Percentiles rank a stretch among this genome's conserved stretches.
Conservation (phyloP, 1,140 invertebrate genomes). For the Euschistus heros region DNA sequence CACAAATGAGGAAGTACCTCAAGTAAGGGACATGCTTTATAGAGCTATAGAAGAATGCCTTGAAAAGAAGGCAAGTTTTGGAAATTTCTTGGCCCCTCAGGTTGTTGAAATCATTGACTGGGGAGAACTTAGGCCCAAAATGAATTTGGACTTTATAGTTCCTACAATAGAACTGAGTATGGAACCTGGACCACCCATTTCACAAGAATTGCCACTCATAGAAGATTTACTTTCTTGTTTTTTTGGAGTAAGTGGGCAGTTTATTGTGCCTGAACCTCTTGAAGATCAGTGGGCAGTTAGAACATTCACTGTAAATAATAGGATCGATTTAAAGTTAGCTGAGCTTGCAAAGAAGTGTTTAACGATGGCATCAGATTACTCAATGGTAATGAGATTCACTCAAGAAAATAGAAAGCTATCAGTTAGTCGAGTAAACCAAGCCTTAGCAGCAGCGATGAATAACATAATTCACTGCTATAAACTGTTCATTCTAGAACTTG, state of each 20-base stretch:
- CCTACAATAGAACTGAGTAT: not conserved
- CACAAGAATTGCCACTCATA: slow-evolving; percentile 71
- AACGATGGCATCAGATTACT: slow-evolving; percentile 77
- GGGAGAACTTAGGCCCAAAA: not conserved
- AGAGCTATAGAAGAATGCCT: not conserved
- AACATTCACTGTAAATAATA: slow-evolving; percentile 39
- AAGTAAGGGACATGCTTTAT: not conserved
- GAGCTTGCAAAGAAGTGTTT: slow-evolving; percentile 72
- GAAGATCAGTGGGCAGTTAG: slow-evolving; percentile 34
- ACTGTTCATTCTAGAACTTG: slow-evolving; percentile 73
- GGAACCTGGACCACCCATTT: not conserved
- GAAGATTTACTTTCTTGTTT: slow-evolving; percentile 77
- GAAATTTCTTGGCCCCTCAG: not conserved
- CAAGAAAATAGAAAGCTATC: slow-evolving; percentile 63
- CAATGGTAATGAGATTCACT: slow-evolving; percentile 72
- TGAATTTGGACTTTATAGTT: not conserved
- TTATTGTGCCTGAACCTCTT: slow-evolving; percentile 49
- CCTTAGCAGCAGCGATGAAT: slow-evolving; percentile 69
- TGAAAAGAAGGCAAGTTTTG: not conserved
- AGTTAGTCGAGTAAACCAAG: slow-evolving; percentile 84
- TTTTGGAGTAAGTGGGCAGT: slow-evolving; percentile 61
- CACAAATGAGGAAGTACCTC: not conserved
- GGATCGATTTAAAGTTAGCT: slow-evolving; percentile 52
- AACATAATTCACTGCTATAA: slow-evolving; percentile 69
- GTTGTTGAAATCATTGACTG: not conserved